Evolutionary conservation across 2,113 vertebrate genomes (phyloP), one percentile per base, ranked within the genome.

Genomic region (Thunnus thynnus): DNA sequence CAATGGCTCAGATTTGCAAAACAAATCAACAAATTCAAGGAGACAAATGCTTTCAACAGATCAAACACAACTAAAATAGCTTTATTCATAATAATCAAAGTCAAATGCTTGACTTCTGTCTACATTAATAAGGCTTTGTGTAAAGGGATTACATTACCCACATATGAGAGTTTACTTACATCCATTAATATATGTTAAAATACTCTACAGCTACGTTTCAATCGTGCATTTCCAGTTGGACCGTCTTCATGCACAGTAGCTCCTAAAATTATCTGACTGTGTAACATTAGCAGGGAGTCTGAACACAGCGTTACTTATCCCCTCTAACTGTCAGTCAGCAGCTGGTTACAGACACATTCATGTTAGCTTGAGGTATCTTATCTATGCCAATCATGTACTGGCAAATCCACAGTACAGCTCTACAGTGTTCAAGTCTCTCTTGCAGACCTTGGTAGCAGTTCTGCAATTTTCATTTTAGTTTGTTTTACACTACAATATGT

Each of bases 271-370:
- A 63, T 73, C 4, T 48, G 17, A 69, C 27, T 25, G 32, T 48
- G 57, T 18, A 47, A 70, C 61, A 75, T 9, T n/a, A 86, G 55
- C 64, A 60, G n/a, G 20, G 22, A 51, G 61, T 66, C 41, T 74
- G 47, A 61, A 56, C 72, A 27, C 62, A 17, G 36, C 32, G 1
- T n/a, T 61, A 44, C 52, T 68, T n/a, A 58, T 50, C 47, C 17
- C 25, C 20, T 69, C 17, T 57, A 83, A 84, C 81, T 65, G 86
- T 85, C 67, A 86, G 65, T 80, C 70, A 82, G 82, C 87, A 87
- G 89, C 82, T 82, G 78, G 84, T 81, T 86, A 66, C 32, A 32
- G 58, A 75, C 82, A 74, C 75, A 83, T 76, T 78, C 55, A 16
- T 65, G 69, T 82, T 83, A 90, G 20, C 27, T 36, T 68, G 65